Evolutionary conservation across 2,888 invertebrate species (phyloP).

Genomic region (Acanthosoma haemorrhoidale): DNA sequence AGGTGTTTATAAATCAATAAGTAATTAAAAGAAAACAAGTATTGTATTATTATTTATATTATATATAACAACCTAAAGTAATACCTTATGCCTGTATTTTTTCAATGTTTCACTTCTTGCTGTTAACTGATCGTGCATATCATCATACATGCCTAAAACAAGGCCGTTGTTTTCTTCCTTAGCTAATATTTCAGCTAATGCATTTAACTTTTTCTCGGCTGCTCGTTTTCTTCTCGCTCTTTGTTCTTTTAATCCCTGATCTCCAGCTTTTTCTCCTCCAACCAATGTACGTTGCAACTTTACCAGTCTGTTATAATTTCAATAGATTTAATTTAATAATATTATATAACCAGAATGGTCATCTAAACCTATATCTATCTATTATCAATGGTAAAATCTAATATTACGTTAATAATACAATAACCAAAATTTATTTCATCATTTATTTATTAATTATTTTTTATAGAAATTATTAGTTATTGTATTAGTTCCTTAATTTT

Average conservation of each 20-base stretch:
- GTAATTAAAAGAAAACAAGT: no score
- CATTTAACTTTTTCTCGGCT: conserved; percentile 59
- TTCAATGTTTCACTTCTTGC: conserved; percentile 63
- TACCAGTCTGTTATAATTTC: conserved; percentile 49
- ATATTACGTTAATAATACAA: neutral
- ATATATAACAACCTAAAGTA: no score
- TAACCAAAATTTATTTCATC: neutral
- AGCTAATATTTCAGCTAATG: conserved; percentile 55
- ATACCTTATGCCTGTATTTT: conserved; percentile 59
- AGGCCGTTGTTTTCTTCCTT: conserved; percentile 64
- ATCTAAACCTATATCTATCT: no score
- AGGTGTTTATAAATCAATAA: no score
- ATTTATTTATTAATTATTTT: neutral
- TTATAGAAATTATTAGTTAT: neutral
- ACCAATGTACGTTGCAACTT: conserved; percentile 68
- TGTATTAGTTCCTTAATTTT: no score
- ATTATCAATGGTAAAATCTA: no score
- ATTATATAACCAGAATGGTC: no score
- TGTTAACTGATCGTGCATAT: conserved; percentile 70
- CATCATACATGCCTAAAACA: conserved; percentile 68
- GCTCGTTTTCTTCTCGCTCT: conserved; percentile 61
- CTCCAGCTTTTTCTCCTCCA: conserved; percentile 70
- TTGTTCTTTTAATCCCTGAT: conserved; percentile 64
- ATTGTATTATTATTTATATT: no score
- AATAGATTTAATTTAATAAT: neutral